Evolutionary conservation across 2,888 invertebrate genomes (phyloP).

Genomic region (Encarsia formosa): DNA sequence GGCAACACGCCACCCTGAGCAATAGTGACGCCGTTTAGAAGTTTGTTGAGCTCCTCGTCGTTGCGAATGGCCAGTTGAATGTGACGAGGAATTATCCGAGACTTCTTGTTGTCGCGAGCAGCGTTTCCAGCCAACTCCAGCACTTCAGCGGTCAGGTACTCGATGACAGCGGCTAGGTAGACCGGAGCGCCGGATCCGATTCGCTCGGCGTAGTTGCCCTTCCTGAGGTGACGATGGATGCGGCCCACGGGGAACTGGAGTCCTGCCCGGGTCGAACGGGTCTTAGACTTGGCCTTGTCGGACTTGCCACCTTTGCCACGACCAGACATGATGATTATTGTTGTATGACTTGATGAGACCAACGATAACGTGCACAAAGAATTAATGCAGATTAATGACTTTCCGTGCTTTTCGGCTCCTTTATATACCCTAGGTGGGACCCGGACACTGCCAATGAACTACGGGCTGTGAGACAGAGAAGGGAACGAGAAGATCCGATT

Average conservation of each 20-base stretch:
- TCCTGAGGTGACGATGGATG: not conserved
- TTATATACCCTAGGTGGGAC: no score
- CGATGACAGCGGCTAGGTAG: slow-evolving; percentile 57
- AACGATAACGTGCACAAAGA: no score
- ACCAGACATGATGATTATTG: not conserved
- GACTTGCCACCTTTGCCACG: slow-evolving; percentile 34
- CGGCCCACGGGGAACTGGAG: slow-evolving; percentile 1
- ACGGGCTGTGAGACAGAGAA: no score
- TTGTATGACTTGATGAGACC: not conserved
- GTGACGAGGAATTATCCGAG: slow-evolving; percentile 65
- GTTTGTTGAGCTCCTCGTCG: slow-evolving; percentile 41
- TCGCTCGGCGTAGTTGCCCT: not conserved
- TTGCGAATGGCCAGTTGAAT: slow-evolving; percentile 74
- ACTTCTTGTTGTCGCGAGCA: slow-evolving; percentile 24
- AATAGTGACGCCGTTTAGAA: not conserved
- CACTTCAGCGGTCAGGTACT: slow-evolving; percentile 56
- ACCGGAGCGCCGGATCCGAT: not conserved
- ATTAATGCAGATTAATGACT: no score
- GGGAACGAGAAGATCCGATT: no score
- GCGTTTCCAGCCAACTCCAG: not conserved
- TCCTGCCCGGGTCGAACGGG: slow-evolving; percentile 55
- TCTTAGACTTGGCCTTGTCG: slow-evolving; percentile 53
- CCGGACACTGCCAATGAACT: no score
- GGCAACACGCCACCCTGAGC: not conserved
- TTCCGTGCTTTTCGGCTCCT: no score